Evolutionary conservation across 1,140 invertebrate genomes (phyloP).

Genomic region (Drosophila lacertosa): DNA sequence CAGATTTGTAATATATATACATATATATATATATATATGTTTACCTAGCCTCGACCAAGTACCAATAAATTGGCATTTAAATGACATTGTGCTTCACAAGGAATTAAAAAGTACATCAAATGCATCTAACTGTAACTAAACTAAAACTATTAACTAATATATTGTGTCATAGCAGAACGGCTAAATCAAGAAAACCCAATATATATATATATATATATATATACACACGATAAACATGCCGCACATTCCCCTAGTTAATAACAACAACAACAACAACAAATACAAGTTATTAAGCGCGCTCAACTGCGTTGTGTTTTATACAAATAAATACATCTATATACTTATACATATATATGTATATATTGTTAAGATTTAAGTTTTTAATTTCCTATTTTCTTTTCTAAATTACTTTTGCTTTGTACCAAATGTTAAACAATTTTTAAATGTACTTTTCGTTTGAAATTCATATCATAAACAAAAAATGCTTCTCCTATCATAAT

Average conservation of each 20-base stretch:
- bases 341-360: background rate
- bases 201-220: constrained; percentile 10
- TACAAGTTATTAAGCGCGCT: constrained; percentile 2
- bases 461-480: constrained; percentile 57
- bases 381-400: constrained; percentile 16
- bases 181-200: background rate
- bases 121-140: constrained; percentile 32
- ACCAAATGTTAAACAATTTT: constrained; percentile 50
- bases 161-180: constrained; percentile 61
- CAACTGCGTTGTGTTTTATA: constrained; percentile 31
- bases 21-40: constrained; percentile 54
- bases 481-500: constrained; percentile 28
- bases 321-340: background rate
- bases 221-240: constrained; percentile 4
- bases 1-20: constrained; percentile 28
- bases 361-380: constrained; percentile 38
- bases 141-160: constrained; percentile 21
- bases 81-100: constrained; percentile 73
- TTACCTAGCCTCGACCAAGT: constrained; percentile 76
- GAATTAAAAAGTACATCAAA: constrained; percentile 31
- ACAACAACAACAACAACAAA: too few species aligned
- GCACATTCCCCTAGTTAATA: constrained; percentile 47
- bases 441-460: constrained; percentile 5
- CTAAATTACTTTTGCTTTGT: constrained; percentile 53
- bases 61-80: constrained; percentile 82